Evolutionary conservation across 2,888 invertebrate genomes (phyloP).

Genomic region (Drosophila leonis): DNA sequence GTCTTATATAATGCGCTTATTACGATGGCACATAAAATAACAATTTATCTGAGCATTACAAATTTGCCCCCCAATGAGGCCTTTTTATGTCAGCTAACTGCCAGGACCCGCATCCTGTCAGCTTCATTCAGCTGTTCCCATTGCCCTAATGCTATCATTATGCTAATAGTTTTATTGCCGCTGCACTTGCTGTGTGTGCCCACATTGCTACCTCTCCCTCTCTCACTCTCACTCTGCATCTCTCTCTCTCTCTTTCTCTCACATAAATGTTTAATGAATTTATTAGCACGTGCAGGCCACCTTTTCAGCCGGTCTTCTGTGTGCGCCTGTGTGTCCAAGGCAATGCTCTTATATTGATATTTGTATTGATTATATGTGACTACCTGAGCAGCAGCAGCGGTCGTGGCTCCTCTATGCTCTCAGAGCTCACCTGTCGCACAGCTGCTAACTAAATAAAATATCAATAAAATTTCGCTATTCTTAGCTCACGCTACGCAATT

Average conservation of each 20-base stretch:
- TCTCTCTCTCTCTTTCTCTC: background rate
- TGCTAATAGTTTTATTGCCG: constrained; percentile 72
- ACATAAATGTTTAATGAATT: constrained; percentile 77
- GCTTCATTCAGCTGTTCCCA: constrained; percentile 40
- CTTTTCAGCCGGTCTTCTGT: background rate
- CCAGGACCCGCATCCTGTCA: constrained; percentile 41
- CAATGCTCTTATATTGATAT: constrained; percentile 50
- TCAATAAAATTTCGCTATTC: constrained; percentile 29
- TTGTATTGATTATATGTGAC: constrained; percentile 51
- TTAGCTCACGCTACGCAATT: constrained; percentile 14
- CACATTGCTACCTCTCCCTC: background rate
- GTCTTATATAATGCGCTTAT: constrained; percentile 78
- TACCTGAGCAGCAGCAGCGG: constrained; percentile 25
- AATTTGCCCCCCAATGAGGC: constrained; percentile 59
- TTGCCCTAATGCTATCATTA: constrained; percentile 59
- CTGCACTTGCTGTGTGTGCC: constrained; percentile 36
- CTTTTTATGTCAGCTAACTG: constrained; percentile 57
- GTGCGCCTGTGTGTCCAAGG: background rate
- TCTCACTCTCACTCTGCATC: background rate
- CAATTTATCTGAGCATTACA: constrained; percentile 81
- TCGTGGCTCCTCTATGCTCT: background rate
- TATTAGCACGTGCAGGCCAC: constrained; percentile 67
- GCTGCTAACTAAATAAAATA: constrained; percentile 44
- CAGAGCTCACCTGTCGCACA: constrained; percentile 9
- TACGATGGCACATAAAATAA: constrained; percentile 81